Conservation (phyloP, 2,113 vertebrate genomes). For the Pangasianodon hypophthalmus region DNA sequence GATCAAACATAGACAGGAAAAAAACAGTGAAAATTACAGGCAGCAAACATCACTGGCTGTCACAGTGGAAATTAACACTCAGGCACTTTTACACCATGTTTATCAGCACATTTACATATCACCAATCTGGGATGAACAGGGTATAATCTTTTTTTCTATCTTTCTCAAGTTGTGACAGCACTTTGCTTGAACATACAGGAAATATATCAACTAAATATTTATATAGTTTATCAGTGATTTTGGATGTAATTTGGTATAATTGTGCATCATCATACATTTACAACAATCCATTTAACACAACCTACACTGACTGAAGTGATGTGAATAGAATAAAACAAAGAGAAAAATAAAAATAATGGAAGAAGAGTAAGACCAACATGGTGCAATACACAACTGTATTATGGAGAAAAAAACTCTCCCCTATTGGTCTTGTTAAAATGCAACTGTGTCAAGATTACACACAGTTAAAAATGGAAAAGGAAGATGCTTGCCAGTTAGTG, state of each 20-base stretch:
- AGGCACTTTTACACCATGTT: slow-evolving; percentile 42
- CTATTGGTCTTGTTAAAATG: not conserved
- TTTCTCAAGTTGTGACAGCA: not conserved
- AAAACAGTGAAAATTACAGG: slow-evolving; percentile 49
- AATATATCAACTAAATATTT: not conserved
- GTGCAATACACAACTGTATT: not conserved
- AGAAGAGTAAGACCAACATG: not conserved
- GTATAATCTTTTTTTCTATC: not conserved
- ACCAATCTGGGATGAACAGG: not conserved
- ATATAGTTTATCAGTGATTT: not conserved
- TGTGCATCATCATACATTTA: not conserved
- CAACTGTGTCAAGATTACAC: not conserved
- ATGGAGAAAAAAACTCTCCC: not conserved
- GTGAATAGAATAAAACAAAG: not conserved
- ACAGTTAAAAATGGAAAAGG: not conserved
- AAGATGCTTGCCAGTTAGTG: not conserved
- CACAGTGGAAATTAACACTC: slow-evolving; percentile 50
- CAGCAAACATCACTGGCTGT: slow-evolving; percentile 41
- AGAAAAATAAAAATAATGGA: not conserved
- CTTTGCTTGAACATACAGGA: not conserved
- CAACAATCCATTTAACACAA: not conserved
- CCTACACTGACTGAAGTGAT: not conserved
- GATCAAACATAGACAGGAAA: slow-evolving; percentile 5
- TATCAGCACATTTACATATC: slow-evolving; percentile 35
- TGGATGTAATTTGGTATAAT: not conserved